Conservation (phyloP, 2,888 invertebrate genomes). For the Choreutis nemorana region DNA sequence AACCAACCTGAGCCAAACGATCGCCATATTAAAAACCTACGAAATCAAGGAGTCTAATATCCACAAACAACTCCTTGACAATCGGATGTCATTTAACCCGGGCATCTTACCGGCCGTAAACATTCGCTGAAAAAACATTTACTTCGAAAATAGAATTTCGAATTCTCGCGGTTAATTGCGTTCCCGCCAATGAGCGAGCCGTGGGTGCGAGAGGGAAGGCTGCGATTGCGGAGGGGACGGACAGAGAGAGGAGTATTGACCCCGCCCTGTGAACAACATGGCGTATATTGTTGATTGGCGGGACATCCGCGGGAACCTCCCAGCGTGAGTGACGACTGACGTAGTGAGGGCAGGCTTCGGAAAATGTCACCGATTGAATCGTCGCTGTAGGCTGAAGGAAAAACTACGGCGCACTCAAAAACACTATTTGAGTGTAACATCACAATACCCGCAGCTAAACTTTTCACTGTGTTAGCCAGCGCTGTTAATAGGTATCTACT, state of each 20-base stretch:
- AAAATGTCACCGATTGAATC: constrained; percentile 5
- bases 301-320: constrained; percentile 40
- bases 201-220: constrained; percentile 37
- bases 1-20: constrained; percentile 44
- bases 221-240: constrained; percentile 30
- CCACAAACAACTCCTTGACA: constrained; percentile 8
- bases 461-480: too few relatives aligned
- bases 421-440: not conserved
- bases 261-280: constrained; percentile 73
- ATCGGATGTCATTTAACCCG: constrained; percentile 32
- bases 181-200: constrained; percentile 51
- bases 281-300: constrained; percentile 70
- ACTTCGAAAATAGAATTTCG: constrained; percentile 63
- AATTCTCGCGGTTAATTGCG: constrained; percentile 63
- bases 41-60: constrained; percentile 23
- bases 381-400: constrained; percentile 30
- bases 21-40: constrained; percentile 33
- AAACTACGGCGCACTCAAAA: constrained; percentile 16
- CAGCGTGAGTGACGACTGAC: constrained; percentile 21
- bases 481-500: too few relatives aligned
- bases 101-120: constrained; percentile 35
- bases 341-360: constrained; percentile 20
- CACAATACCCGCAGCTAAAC: too few relatives aligned
- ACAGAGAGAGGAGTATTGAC: constrained; percentile 27
- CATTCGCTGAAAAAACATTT: constrained; percentile 59